Conservation (phyloP, 2,797 vertebrate species). For the Siniperca scherzeri region DNA sequence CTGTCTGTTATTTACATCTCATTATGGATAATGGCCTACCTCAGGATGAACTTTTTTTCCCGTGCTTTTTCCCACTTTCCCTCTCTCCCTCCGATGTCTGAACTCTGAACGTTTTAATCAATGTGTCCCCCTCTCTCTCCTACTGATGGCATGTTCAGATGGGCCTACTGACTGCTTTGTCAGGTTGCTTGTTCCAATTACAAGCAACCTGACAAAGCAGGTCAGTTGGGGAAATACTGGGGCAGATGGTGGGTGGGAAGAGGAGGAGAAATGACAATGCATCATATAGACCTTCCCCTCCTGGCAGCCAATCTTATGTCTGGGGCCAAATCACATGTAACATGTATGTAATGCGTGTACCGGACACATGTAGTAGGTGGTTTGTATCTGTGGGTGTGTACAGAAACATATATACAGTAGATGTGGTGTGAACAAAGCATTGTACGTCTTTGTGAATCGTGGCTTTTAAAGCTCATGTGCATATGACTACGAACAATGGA, state of each 20-base stretch:
- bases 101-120: constrained; percentile 18
- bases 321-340: constrained; percentile 60
- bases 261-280: constrained; percentile 70
- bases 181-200: constrained; percentile 72
- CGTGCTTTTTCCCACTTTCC: no score
- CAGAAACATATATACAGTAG: background rate
- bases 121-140: constrained; percentile 13
- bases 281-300: constrained; percentile 36
- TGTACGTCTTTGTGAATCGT: background rate
- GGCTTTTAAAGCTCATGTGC: background rate
- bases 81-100: background rate
- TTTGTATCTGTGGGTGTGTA: background rate
- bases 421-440: background rate
- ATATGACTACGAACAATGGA: background rate
- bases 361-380: background rate
- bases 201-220: constrained; percentile 36
- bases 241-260: constrained; percentile 82
- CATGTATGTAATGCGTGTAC: constrained; percentile 5
- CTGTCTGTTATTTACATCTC: background rate
- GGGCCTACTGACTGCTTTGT: constrained; percentile 64
- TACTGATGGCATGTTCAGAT: constrained; percentile 51
- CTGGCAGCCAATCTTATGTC: constrained; percentile 31
- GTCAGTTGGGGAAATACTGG: constrained; percentile 76
- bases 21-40: background rate
- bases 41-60: background rate